Evolutionary conservation across 1,140 invertebrate species (phyloP).

Genomic region (Doryteuthis pealeii): DNA sequence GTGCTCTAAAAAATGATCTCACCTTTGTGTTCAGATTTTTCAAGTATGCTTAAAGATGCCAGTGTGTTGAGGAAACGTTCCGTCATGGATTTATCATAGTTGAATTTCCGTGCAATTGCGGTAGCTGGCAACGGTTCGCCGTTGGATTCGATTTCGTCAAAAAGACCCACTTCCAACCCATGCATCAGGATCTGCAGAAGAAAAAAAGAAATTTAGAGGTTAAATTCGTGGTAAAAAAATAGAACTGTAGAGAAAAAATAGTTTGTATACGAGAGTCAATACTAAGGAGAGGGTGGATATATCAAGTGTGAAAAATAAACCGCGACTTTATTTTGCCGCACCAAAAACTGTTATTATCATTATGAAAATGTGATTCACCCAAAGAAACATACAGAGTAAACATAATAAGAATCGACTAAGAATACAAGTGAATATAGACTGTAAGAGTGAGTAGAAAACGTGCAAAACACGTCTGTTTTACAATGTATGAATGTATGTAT

Average conservation of each 20-base stretch:
- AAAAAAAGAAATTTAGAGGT: neutral
- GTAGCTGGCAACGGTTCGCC: constrained; percentile 26
- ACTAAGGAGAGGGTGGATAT: neutral
- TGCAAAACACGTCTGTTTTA: neutral
- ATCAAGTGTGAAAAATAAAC: neutral
- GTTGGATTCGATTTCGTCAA: constrained; percentile 32
- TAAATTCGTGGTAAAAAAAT: neutral
- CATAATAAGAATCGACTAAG: neutral
- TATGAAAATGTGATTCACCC: neutral
- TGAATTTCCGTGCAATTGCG: constrained; percentile 27
- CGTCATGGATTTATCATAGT: constrained; percentile 22
- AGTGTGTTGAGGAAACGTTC: constrained; percentile 29
- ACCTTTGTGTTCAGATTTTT: constrained; percentile 23
- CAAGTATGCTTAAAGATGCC: constrained; percentile 23
- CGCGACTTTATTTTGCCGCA: neutral
- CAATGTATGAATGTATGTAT: neutral
- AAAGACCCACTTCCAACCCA: constrained; percentile 31
- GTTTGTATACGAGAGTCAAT: neutral
- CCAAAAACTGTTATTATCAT: neutral
- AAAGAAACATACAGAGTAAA: neutral
- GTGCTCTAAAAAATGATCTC: too few species aligned
- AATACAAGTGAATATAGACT: neutral
- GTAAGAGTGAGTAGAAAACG: neutral
- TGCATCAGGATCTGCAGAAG: constrained; percentile 29
- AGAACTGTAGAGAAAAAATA: neutral